Base-by-base conservation (phyloP, 2,797 vertebrate species). In the Ispidina lecontei region DNA sequence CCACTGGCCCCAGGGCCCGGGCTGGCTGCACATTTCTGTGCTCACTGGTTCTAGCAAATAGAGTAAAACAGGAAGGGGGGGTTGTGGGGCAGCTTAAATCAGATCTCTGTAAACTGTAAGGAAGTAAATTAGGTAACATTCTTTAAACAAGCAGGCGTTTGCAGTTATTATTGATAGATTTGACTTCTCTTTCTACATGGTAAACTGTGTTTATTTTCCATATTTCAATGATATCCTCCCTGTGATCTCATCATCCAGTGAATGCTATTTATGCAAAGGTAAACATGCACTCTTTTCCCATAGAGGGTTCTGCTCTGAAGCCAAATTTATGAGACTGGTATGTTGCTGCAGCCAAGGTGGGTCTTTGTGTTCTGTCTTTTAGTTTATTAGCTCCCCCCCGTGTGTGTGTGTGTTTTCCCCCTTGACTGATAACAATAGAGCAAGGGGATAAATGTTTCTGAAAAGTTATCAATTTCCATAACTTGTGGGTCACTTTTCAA, bases 1-100 rank as follows among this genome's bases (percentile, higher is more conserved):
- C 94, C 64, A 17, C 62, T 72, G 41, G 97, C 97, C 97, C 83
- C 89, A 96, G 96, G 97, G 95, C 95, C 96, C 49, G 14, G 69
- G 68, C 92, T 96, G 89, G 94, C 96, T 97, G 96, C 88, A 96
- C 77, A 94, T 96, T 96, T 97, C 89, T 96, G 62, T 89, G 92
- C 51, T 96, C 95, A 76, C 94, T 94, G 89, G 43, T 39, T 97
- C 94, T 84, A 90, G 86, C 71, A 96, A 96, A 96, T 96, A 88
- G 11, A 93, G 90, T 59, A 69, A 88, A 95, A 90, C 9, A 28
- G 85, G 78, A 79, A 64, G 52, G 73, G 43, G 49, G 59, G 55
- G 37, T 37, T 6, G 39, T 47, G 44, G 44, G 29, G 18, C 37
- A 74, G 92, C 93, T 96, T 96, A 92, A 96, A 92, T 95, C 91